Evolutionary conservation across 2,113 vertebrate genomes (phyloP).

Genomic region (Grus americana): DNA sequence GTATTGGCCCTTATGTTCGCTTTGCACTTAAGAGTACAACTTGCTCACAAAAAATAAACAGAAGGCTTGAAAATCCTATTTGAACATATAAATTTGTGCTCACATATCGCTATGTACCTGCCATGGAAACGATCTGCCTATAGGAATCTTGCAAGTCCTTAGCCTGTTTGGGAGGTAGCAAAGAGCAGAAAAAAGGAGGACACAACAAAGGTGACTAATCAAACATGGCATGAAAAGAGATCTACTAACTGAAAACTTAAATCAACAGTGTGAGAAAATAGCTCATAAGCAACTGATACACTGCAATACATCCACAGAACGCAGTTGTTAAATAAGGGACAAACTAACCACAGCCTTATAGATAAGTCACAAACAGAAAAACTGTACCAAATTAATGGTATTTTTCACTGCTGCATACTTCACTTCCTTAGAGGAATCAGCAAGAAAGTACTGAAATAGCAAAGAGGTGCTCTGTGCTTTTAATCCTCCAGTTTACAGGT

Average conservation of each 20-base stretch:
- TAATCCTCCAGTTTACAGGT: not conserved
- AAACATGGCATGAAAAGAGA: not conserved
- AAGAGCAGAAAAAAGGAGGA: not conserved
- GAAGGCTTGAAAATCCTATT: not conserved
- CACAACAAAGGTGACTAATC: not conserved
- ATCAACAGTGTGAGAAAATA: not conserved
- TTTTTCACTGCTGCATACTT: not conserved
- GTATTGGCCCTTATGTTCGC: not conserved
- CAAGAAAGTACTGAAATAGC: not conserved
- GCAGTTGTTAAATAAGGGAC: not conserved
- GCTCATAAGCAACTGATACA: not conserved
- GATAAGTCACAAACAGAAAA: not conserved
- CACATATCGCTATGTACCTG: too few species aligned
- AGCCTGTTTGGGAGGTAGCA: not conserved
- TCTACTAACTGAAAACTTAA: not conserved
- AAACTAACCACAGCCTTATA: not conserved
- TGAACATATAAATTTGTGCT: not conserved
- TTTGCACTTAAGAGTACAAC: not conserved
- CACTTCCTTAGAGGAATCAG: not conserved
- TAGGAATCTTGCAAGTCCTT: not conserved
- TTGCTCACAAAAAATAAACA: not conserved
- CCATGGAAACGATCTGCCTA: not conserved
- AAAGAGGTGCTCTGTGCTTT: not conserved
- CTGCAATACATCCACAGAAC: not conserved
- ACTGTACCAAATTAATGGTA: not conserved